A percentile compares a stretch with the other conserved stretches of the same genome.
Evolutionary conservation across 2,888 invertebrate genomes (phyloP).

Genomic region (Chloromyia formosa): DNA sequence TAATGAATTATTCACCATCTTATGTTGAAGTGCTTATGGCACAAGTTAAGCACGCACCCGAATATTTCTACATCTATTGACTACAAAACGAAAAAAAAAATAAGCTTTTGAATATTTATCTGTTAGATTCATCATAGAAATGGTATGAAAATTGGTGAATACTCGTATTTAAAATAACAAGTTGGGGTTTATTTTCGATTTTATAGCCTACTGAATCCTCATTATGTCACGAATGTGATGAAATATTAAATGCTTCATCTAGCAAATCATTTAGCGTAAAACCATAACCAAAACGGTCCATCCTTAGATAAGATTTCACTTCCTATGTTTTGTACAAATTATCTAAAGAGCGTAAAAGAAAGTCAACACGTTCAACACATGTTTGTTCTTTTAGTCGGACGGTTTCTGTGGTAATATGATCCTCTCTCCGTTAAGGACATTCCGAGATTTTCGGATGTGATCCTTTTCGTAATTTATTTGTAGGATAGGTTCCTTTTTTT

Average conservation of each 20-base stretch:
- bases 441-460: neutral
- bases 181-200: neutral
- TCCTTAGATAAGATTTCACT: conserved; percentile 32
- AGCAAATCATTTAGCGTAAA: conserved; percentile 14
- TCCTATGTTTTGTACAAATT: conserved; percentile 38
- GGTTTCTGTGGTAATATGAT: conserved; percentile 34
- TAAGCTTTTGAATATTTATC: neutral
- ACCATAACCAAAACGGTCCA: conserved; percentile 23
- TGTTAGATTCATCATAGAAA: conserved; percentile 11
- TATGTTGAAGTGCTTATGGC: conserved; percentile 35
- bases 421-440: neutral
- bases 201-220: neutral
- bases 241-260: conserved; percentile 26
- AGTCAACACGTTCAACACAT: conserved; percentile 25
- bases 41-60: conserved; percentile 43
- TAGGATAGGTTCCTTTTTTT: neutral
- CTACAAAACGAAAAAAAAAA: neutral
- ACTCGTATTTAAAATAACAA: conserved; percentile 1
- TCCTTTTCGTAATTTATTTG: neutral
- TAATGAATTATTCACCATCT: conserved; percentile 36
- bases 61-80: conserved; percentile 1
- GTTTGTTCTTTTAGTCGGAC: conserved; percentile 40
- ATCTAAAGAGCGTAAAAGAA: neutral
- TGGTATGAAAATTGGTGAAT: conserved; percentile 22
- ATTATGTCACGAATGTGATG: neutral